Evolutionary conservation across 2,113 vertebrate species (phyloP).

Genomic region (Phaethon lepturus): DNA sequence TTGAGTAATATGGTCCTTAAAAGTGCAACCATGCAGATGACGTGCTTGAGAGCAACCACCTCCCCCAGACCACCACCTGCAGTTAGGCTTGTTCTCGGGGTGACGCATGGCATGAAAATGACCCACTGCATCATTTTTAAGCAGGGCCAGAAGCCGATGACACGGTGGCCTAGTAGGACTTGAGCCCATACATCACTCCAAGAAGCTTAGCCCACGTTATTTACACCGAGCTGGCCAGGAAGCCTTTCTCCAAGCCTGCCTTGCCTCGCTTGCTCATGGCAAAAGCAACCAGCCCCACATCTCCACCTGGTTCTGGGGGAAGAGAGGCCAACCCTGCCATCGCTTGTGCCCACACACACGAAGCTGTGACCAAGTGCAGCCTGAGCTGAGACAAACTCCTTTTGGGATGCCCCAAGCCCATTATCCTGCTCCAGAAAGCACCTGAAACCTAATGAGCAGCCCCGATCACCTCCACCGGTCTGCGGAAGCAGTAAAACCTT

Average conservation of each 20-base stretch:
- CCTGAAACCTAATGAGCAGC: neutral
- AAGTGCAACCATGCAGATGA: neutral
- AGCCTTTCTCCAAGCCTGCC: neutral
- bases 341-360: fast-evolving
- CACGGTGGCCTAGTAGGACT: conserved; percentile 26
- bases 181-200: neutral
- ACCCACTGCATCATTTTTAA: neutral
- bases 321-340: neutral
- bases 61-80: neutral
- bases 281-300: neutral
- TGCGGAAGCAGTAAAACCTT: neutral
- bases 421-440: neutral
- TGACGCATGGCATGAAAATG: fast-evolving
- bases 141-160: neutral
- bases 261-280: neutral
- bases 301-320: neutral
- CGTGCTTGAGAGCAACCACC: fast-evolving
- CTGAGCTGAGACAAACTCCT: neutral
- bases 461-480: neutral
- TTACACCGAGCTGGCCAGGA: fast-evolving
- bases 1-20: fast-evolving
- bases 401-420: neutral
- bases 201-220: neutral
- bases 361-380: neutral
- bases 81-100: neutral